phyloP scores from a whole-genome alignment of 1,140 invertebrate species.

The Tyrophagus putrescentiae region DNA sequence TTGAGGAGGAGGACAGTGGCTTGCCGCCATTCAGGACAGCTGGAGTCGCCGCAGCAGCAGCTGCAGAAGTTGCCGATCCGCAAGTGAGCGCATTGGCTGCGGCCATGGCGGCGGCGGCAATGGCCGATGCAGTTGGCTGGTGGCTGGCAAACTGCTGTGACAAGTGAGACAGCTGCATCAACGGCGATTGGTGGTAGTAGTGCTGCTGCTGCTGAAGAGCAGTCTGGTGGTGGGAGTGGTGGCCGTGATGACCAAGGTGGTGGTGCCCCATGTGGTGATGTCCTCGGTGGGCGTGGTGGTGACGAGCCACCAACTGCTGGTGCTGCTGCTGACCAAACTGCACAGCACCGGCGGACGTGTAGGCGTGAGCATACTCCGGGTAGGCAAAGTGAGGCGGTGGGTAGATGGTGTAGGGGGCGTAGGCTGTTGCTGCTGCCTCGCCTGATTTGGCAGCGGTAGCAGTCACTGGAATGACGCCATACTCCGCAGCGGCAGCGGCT shows the following conservation, averaged over 20 bases:
- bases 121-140: conserved; percentile 19
- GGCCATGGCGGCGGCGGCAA: too few relatives aligned
- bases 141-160: conserved; percentile 1
- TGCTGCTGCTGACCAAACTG: background rate
- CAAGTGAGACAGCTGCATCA: conserved; percentile 5
- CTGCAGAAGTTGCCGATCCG: conserved; percentile 23
- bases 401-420: too few relatives aligned
- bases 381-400: too few relatives aligned
- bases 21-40: conserved; percentile 27
- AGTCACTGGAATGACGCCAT: too few relatives aligned
- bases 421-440: background rate
- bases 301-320: background rate
- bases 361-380: too few relatives aligned
- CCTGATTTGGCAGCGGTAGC: too few relatives aligned
- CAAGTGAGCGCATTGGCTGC: too few relatives aligned
- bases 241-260: conserved; percentile 11
- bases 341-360: too few relatives aligned
- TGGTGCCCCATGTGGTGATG: conserved; percentile 23
- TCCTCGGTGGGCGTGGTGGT: conserved; percentile 1
- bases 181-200: background rate
- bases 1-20: conserved; percentile 22
- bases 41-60: conserved; percentile 21
- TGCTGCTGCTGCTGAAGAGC: conserved; percentile 15
- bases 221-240: conserved; percentile 21
- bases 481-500: too few relatives aligned